Base-by-base conservation (phyloP, 2,797 vertebrate genomes). In the Calcarius lapponicus region DNA sequence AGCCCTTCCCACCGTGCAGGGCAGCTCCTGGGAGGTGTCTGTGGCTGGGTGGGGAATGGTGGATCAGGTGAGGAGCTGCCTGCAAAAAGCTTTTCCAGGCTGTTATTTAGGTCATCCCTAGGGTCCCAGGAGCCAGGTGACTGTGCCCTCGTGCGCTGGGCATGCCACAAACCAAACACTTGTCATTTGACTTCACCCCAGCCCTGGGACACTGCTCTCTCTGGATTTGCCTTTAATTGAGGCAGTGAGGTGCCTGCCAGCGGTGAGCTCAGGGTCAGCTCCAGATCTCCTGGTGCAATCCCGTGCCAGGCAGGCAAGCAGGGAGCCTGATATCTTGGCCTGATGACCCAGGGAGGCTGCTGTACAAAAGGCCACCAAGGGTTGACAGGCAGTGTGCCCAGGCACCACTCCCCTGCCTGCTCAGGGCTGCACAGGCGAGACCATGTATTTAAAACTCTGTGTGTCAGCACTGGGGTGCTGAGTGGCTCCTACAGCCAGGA, bases 171-270 rank as follows among this genome's bases (percentile, higher is more conserved):
- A 73, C 45, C 2, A 3, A 58, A 54, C 6, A 2, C 53, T 94
- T 76, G 53, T 76, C 87, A 28, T 71, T 47, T 70, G 89, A 85
- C 78, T 76, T 64, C 45, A 6, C 28, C 1, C 18, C 78, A 21
- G n/a, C 47, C 42, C 38, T 12, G 32, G 66, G 74, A 84, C 4
- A 0, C 84, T 26, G 76, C 36, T 75, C 58, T 51, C 3, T 2
- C 36, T 60, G 51, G 26, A 48, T 93, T 95, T 94, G 75, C 38
- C 58, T 92, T 92, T 92, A 88, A 81, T 48, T 38, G 51, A 61
- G 50, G 0, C 4, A 84, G 73, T 0, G 0, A 61, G 43, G 24
- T 3, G n/a, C 57, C 57, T 80, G 84, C 81, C 79, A 91, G 54
- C 32, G 15, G 47, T 57, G 74, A 48, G 84, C 71, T 73, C 0